These are phyloP conservation scores for Thaleichthys pacificus DNA, from an alignment of 2,797 vertebrate species.

Conservation along the genomic window DNA sequence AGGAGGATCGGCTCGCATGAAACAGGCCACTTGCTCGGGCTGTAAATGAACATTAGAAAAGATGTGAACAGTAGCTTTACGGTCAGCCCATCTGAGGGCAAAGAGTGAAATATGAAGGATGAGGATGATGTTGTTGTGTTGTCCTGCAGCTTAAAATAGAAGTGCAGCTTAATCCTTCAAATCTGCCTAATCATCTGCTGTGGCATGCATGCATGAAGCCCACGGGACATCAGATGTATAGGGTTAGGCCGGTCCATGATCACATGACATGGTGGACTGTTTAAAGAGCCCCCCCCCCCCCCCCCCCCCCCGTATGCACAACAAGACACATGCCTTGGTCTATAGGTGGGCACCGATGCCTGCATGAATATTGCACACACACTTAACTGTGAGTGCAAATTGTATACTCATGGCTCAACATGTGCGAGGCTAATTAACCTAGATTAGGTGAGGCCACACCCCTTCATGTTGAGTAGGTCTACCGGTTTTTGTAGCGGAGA, in stretches of 20 bases:
- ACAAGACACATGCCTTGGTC: too few relatives aligned
- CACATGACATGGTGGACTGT: not conserved
- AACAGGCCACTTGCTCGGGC: too few relatives aligned
- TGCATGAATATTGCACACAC: not conserved
- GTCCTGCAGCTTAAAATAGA: constrained; percentile 4
- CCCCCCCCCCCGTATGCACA: too few relatives aligned
- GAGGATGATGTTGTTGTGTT: not conserved
- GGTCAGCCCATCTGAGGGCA: too few relatives aligned
- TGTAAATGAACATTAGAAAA: too few relatives aligned
- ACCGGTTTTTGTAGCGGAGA: not conserved
- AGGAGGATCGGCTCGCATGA: too few relatives aligned
- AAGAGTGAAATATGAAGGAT: not conserved
- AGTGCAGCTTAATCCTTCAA: constrained; percentile 15
- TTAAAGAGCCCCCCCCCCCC: not conserved
- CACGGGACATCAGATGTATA: not conserved
- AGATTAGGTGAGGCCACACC: constrained; percentile 6
- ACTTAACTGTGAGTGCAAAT: not conserved
- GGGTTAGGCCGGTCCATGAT: not conserved
- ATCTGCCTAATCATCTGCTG: constrained; percentile 11
- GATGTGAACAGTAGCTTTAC: too few relatives aligned
- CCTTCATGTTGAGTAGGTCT: not conserved
- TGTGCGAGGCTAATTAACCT: not conserved
- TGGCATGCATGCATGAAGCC: not conserved
- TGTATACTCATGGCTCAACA: not conserved
- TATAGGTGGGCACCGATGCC: too few relatives aligned